A percentile compares a stretch with the other conserved stretches of the same genome.
phyloP scores from a whole-genome alignment of 1,140 invertebrate genomes.

The Sarcophaga bullata region DNA sequence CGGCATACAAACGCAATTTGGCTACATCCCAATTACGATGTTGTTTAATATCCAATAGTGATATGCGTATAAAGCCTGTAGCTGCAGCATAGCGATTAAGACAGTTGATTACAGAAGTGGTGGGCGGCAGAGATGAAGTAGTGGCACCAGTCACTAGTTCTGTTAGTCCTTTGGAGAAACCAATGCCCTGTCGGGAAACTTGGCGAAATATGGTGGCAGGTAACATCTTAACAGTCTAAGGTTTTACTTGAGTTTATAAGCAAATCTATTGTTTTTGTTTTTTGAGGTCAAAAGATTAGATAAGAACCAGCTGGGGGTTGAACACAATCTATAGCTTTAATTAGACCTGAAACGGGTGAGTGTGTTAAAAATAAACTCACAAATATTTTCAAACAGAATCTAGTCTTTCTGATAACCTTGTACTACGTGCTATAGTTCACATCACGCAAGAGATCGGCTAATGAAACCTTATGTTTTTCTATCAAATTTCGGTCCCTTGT shows the following conservation, averaged over 20 bases:
- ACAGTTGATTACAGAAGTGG: slow-evolving; percentile 55
- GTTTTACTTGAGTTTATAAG: not conserved
- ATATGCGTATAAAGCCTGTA: slow-evolving; percentile 62
- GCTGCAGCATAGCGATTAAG: slow-evolving; percentile 60
- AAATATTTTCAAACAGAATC: not conserved
- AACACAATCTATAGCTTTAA: not conserved
- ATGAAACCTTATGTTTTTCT: not conserved
- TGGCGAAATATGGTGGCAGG: slow-evolving; percentile 59
- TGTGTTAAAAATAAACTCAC: not conserved
- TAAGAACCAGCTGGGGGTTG: not conserved
- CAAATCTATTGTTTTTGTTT: not conserved
- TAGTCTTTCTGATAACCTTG: not conserved
- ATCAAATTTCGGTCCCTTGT: not conserved
- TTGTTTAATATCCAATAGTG: slow-evolving; percentile 60
- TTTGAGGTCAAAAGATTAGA: not conserved
- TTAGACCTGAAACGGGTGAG: not conserved
- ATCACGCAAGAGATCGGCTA: not conserved
- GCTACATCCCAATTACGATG: slow-evolving; percentile 59
- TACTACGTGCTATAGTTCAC: not conserved
- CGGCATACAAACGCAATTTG: slow-evolving; percentile 56
- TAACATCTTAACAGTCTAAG: slow-evolving; percentile 49
- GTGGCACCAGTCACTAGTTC: slow-evolving; percentile 54
- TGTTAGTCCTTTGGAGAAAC: slow-evolving; percentile 52
- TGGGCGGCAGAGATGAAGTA: slow-evolving; percentile 9
- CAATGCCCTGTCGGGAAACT: slow-evolving; percentile 52